A percentile compares a stretch with the other conserved stretches of the same genome.
Conservation (phyloP, 2,113 vertebrate species). For the Clinocottus analis region DNA sequence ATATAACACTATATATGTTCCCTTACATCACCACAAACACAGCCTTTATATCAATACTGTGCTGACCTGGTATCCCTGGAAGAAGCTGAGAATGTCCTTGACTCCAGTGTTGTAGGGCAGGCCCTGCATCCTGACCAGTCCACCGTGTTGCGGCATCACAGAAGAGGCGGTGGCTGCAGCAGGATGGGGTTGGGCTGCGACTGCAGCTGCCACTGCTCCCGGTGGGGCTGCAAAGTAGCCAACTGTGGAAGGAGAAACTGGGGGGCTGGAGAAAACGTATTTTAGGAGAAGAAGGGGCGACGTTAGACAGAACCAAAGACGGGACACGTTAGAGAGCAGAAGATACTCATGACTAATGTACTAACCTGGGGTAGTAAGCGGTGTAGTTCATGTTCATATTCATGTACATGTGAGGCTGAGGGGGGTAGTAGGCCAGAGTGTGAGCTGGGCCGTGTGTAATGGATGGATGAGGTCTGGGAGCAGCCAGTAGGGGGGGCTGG, state of each 20-base stretch:
- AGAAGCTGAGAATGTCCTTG: conserved; percentile 97
- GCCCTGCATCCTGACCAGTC: conserved; percentile 96
- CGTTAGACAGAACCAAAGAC: background rate
- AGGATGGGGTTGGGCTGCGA: conserved; percentile 80
- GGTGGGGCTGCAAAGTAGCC: conserved; percentile 92
- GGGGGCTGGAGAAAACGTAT: conserved; percentile 91
- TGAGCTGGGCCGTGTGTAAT: conserved; percentile 81
- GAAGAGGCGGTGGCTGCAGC: conserved; percentile 76
- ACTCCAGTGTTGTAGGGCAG: conserved; percentile 93
- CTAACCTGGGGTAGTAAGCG: conserved; percentile 96
- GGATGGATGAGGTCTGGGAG: conserved; percentile 87
- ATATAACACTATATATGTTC: background rate
- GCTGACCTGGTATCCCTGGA: conserved; percentile 97
- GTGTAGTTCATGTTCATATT: conserved; percentile 97
- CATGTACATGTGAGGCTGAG: conserved; percentile 91
- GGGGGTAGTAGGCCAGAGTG: conserved; percentile 92
- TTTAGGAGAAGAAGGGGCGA: background rate
- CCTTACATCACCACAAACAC: background rate
- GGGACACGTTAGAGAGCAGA: background rate
- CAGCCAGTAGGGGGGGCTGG: conserved; percentile 90
- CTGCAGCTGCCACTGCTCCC: conserved; percentile 87
- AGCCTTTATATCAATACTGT: background rate
- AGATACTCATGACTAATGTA: background rate
- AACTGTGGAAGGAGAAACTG: conserved; percentile 93
- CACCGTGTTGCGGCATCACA: conserved; percentile 88